A percentile compares a stretch with the other conserved stretches of the same genome.
Evolutionary conservation across 1,140 invertebrate genomes (phyloP).

Genomic region (Drosophila kikkawai): DNA sequence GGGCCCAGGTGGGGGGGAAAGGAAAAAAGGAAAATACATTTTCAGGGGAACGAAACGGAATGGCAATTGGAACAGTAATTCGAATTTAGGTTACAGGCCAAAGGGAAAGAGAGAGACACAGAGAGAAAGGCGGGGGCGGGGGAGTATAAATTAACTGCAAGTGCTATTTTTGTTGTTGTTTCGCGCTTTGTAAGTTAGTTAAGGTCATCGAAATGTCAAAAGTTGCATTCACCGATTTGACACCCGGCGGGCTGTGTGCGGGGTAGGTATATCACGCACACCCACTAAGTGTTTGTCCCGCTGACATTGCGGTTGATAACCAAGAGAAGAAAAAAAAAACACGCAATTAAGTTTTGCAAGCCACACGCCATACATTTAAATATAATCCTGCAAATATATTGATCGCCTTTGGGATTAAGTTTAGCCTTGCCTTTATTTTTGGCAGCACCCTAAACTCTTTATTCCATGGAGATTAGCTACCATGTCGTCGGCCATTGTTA

Average conservation of each 20-base stretch:
- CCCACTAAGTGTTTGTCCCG: conserved; percentile 56
- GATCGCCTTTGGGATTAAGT: conserved; percentile 33
- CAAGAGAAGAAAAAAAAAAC: background rate
- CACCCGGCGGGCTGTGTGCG: conserved; percentile 11
- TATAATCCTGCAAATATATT: conserved; percentile 52
- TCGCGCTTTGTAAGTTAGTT: conserved; percentile 68
- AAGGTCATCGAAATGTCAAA: conserved; percentile 85
- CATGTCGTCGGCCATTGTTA: conserved; percentile 45
- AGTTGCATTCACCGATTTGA: conserved; percentile 77
- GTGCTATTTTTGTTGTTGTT: conserved; percentile 50
- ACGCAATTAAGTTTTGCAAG: conserved; percentile 64
- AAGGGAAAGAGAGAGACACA: conserved; percentile 8
- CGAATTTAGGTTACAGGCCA: conserved; percentile 74
- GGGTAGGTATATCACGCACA: conserved; percentile 44
- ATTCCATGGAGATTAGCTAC: conserved; percentile 2
- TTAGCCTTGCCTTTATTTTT: conserved; percentile 40
- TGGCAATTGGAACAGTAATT: conserved; percentile 56
- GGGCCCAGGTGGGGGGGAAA: background rate
- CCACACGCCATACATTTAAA: conserved; percentile 8
- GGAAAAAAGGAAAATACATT: conserved; percentile 9
- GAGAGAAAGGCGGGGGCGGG: background rate
- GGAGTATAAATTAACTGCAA: conserved; percentile 55
- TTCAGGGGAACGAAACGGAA: conserved; percentile 47
- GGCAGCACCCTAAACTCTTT: background rate
- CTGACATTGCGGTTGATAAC: conserved; percentile 59